phyloP scores from a whole-genome alignment of 30 jellyfish, hydroid and myxozoan species.

The Aurelia coerulea region DNA sequence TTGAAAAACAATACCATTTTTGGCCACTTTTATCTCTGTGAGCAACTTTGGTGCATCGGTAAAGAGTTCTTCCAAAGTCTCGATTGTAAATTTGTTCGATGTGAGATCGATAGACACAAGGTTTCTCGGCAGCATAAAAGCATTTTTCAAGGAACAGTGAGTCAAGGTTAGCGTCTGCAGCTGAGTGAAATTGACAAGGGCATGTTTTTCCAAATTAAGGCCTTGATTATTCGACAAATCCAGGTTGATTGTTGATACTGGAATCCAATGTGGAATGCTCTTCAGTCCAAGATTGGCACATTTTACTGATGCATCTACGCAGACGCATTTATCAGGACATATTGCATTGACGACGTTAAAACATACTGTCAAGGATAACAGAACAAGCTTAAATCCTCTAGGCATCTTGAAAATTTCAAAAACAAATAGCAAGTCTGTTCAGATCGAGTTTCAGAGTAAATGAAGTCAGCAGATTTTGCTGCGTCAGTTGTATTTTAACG shows the following conservation, averaged over 20 bases:
- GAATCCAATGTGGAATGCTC: constrained; percentile 24
- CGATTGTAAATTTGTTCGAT: neutral
- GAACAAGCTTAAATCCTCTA: too few species aligned
- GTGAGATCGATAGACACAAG: neutral
- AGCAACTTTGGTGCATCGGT: neutral
- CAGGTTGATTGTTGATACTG: constrained; percentile 8
- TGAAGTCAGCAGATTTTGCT: too few species aligned
- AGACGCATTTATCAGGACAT: constrained; percentile 6
- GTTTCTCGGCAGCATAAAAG: neutral
- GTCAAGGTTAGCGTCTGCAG: constrained; percentile 6
- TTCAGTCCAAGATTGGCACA: constrained; percentile 27
- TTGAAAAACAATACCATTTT: neutral
- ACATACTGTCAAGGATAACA: too few species aligned
- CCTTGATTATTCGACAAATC: constrained; percentile 33
- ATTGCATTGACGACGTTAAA: too few species aligned
- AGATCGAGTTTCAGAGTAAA: too few species aligned
- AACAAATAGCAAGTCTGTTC: too few species aligned
- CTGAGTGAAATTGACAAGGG: constrained; percentile 17
- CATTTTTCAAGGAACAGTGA: constrained; percentile 3
- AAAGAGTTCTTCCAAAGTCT: neutral
- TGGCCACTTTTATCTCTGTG: neutral
- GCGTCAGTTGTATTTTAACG: too few species aligned
- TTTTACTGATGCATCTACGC: neutral
- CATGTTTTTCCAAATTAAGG: neutral
- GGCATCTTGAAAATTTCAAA: too few species aligned